These are phyloP conservation scores for Nettapus auritus DNA, from an alignment of 2,113 vertebrate genomes.

Conservation along the genomic window DNA sequence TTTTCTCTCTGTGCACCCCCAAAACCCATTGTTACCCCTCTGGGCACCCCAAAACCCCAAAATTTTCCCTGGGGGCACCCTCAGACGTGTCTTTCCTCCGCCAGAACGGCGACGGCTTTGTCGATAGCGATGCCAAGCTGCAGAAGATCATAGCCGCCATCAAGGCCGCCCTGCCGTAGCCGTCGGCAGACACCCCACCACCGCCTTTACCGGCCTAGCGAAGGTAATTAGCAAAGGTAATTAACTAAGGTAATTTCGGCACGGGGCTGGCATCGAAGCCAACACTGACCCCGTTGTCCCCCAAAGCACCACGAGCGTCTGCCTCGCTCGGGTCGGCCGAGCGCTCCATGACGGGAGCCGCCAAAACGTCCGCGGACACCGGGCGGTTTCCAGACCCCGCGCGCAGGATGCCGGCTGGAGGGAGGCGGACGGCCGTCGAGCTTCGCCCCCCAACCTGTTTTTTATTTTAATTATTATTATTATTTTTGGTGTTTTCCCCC, in stretches of 20 bases:
- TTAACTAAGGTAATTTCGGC: not conserved
- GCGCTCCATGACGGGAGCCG: conserved; percentile 42
- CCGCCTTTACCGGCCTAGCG: not conserved
- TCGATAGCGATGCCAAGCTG: conserved; percentile 64
- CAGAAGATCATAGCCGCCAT: conserved; percentile 59
- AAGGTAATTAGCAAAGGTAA: not conserved
- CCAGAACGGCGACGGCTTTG: conserved; percentile 71
- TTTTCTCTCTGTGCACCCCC: too few species aligned
- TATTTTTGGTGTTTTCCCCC: not conserved
- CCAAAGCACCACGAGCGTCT: not conserved
- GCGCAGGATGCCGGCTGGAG: not conserved
- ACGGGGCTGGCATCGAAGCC: too few species aligned
- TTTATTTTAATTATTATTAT: too few species aligned
- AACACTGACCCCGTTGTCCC: too few species aligned
- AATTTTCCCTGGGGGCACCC: too few species aligned
- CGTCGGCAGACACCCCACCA: not conserved
- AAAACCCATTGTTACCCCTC: too few species aligned
- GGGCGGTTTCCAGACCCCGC: conserved; percentile 2
- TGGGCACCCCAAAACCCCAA: too few species aligned
- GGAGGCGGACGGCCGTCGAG: not conserved
- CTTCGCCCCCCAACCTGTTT: not conserved
- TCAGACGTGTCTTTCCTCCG: not conserved
- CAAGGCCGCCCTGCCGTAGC: conserved; percentile 36
- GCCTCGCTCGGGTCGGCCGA: not conserved
- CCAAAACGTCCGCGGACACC: not conserved